Conservation (phyloP, 2,113 vertebrate species). For the Corythoichthys intestinalis region DNA sequence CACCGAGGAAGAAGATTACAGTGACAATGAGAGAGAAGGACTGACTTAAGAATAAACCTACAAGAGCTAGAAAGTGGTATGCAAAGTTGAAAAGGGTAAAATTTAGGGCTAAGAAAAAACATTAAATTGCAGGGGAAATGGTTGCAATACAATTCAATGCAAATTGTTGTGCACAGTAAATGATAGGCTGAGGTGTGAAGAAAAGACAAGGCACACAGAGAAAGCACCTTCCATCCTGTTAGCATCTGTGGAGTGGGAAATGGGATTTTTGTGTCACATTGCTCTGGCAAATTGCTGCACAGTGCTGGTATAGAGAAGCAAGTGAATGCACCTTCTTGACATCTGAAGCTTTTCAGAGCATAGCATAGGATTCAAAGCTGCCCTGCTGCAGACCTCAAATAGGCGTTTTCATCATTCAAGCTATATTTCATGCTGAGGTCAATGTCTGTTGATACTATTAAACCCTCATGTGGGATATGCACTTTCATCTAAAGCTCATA, state of each 20-base stretch:
- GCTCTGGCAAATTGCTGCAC: slow-evolving; percentile 46
- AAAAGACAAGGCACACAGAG: slow-evolving; percentile 3
- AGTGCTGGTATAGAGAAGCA: slow-evolving; percentile 35
- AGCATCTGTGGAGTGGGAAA: slow-evolving; percentile 52
- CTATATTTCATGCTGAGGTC: slow-evolving; percentile 24
- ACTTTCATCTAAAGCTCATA: neutral
- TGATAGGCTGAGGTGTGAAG: neutral
- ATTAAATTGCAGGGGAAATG: slow-evolving; percentile 2
- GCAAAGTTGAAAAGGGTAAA: neutral
- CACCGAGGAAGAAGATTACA: slow-evolving; percentile 27
- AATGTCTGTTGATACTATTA: slow-evolving; percentile 7
- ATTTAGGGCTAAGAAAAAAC: neutral
- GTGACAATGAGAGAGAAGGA: slow-evolving; percentile 16
- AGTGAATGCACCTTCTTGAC: slow-evolving; percentile 44
- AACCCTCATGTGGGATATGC: neutral
- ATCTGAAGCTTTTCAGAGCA: slow-evolving; percentile 38
- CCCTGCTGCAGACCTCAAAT: slow-evolving; percentile 23
- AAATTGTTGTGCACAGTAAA: slow-evolving; percentile 23
- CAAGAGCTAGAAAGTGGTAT: neutral
- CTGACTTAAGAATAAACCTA: slow-evolving; percentile 6
- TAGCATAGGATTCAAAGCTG: slow-evolving; percentile 19
- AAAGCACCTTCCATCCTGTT: slow-evolving; percentile 43
- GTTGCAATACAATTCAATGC: slow-evolving; percentile 30
- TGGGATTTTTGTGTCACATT: slow-evolving; percentile 58
- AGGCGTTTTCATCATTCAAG: slow-evolving; percentile 17